Base-by-base conservation (phyloP, 1,140 invertebrate species). In the Ostrea edulis region DNA sequence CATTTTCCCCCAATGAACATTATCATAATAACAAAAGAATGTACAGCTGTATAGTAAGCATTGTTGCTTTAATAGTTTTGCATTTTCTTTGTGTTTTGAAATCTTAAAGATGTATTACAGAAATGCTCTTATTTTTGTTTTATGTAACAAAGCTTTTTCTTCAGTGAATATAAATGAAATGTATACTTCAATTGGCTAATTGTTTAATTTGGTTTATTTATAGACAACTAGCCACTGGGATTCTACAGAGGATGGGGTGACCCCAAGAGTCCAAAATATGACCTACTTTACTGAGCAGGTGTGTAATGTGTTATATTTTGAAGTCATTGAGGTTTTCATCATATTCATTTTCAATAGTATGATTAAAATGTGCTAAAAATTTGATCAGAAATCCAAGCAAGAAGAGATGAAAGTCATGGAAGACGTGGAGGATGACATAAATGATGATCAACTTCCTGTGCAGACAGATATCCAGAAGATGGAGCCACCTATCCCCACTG, bases 191-290 rank as follows among this genome's bases (percentile, higher is more conserved):
- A 44, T 44, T 1, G 35, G 5, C 35, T 44, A 44, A 44, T 44
- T 44, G 35, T 5, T 44, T 44, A 44, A 2, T 44, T 44, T 1
- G 35, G 14, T 83, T 35, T 53, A 53, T 83, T 83, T 22, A 52
- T 20, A 83, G 82, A 53, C 82, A 8, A 77, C 68, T 8, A 83
- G 82, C 22, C 82, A 83, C 20, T 83, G 82, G 82, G 82, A 83
- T 29, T 83, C 82, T 29, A 52, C 82, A 52, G 53, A 52, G 8
- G 53, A 54, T 54, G 82, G 35, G 17, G 22, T 52, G 35, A 83
- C 82, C 7, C 82, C 82, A 0, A 53, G 82, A 11, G 51, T 83
- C 44, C 82, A 53, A 17, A 54, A 83, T 53, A 83, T 83, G 53
- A 52, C 51, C 17, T 83, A 83, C 25, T 77, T 77, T 17, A 77